Base-by-base conservation (phyloP, 2,888 invertebrate species). In the Heliothis peltigera region DNA sequence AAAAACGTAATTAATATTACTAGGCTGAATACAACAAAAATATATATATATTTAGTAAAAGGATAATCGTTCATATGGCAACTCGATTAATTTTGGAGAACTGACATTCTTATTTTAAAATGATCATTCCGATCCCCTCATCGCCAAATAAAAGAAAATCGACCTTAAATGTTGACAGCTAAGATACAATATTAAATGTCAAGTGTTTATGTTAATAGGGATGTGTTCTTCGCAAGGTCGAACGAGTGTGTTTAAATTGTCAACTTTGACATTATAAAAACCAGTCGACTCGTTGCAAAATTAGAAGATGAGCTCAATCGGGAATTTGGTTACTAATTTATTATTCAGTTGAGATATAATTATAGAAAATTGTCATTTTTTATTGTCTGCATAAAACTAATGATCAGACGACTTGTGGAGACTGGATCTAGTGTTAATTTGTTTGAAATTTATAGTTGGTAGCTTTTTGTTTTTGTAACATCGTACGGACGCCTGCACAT, bases 221-320 rank as follows among this genome's bases (percentile, higher is more conserved):
- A 73, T 75, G 70, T 78, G 75, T 82, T 84, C 87, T 87, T 84
- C 71, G 51, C 90, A 90, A 92, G 91, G 90, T 83, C 84, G 77
- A 43, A 70, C 58, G 62, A 74, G 67, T 80, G 67, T 80, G 71
- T 69, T 79, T 46, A 55, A 84, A 77, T 81, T 84, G 84, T 88
- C 87, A 91, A 87, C 91, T 91, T 85, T 91, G 90, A 89, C 90
- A 91, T 91, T 91, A 80, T 68, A n/a, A 71, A 81, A 88, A 86
- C 84, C 68, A 70, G 87, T 84, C 70, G 71, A 60, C 60, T 49
- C 57, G 79, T 86, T 85, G 84, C 86, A 73, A 87, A 86, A 86
- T 76, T 3, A 53, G 57, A 64, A 73, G 84, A 85, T 78, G 85
- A 71, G 67, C 62, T 65, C 53, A 55, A 69, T 39, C 60, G 63